Base-by-base conservation (phyloP, 2,888 invertebrate species). In the Lissocephala sabroskyi region DNA sequence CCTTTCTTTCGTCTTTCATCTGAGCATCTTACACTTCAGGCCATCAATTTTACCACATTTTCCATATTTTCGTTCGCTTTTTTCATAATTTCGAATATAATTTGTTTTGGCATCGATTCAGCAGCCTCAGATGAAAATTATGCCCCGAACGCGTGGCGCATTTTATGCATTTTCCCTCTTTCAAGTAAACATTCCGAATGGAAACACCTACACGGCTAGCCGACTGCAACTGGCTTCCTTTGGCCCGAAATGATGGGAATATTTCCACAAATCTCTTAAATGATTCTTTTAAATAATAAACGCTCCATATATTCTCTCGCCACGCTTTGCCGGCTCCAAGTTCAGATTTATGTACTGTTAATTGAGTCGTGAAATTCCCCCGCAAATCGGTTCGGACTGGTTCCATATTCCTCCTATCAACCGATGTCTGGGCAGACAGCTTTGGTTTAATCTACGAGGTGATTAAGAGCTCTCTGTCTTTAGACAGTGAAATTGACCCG, bases 331-430 rank as follows among this genome's bases (percentile, higher is more conserved):
- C n/a, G n/a, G n/a, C n/a, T n/a, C n/a, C n/a, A n/a, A n/a, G 33
- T 52, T 49, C 43, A 55, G 48, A 14, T 55, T 46, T 23, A 55
- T 17, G 41, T 39, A 18, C 29, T 59, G 61, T 46, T 59, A 60
- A 59, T 48, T 33, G 28, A 28, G 13, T 28, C 16, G 10, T 32
- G 11, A 29, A 29, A n/a, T n/a, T n/a, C n/a, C n/a, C n/a, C 3
- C 10, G 11, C 10, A 29, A 29, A 29, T 29, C 11, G 13, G 30
- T 32, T 32, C 30, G 30, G 13, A 32, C 30, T n/a, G 11, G 13
- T 32, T 13, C 11, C 11, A 5, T 32, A 13, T 4, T 32, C 3
- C 5, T 32, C 11, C 4, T 13, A 32, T 1, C 13, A 13, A 7
- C 30, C n/a, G 10, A 10, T 29, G 6, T 29, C 29, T 29, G 29